Base-by-base conservation (phyloP, 2,113 vertebrate species). In the Gorilla gorilla region DNA sequence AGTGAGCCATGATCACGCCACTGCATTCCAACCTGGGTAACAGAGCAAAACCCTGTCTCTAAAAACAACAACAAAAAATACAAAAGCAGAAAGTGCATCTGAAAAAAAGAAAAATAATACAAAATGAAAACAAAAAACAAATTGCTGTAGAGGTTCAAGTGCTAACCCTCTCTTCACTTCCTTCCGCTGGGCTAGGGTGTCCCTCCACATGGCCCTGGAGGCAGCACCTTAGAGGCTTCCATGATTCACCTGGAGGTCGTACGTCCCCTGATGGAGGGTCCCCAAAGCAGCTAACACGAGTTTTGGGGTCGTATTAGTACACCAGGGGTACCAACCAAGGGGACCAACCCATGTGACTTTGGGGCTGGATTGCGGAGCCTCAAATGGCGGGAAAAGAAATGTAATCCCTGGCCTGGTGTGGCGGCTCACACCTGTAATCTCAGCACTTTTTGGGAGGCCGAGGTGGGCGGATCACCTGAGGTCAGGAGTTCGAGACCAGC, bases 191-290 rank as follows among this genome's bases (percentile, higher is more conserved):
- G 61, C 61, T 35, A 35, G 2, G 13, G 32, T 32, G 14, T 35
- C 30, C 30, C 27, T 64, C 12, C 75, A 23, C n/a, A 25, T 30
- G 2, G 0, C 57, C 45, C 30, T 3, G 48, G 82, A 70, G 50
- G 10, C 5, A 43, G 38, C 27, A 22, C 35, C 5, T 76, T 20
- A 35, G 27, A 40, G 32, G 2, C 20, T 40, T 40, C 0, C 0
- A 48, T 12, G 43, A 9, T 45, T 10, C 35, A 13, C 30, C 89
- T 32, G 81, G 52, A 18, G 59, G 59, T 32, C 5, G 43, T 23
- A 0, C 23, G 81, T 96, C 94, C 91, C 78, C 97, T 97, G 91
- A 94, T 91, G 97, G 91, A 83, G 0, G 45, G 32, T 81, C 22
- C n/a, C 91, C 52, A 68, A 79, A 89, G 45, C n/a, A 70, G 30